A percentile compares a stretch with the other conserved stretches of the same genome.
Conservation (phyloP, 2,797 vertebrate genomes). For the Poeciliopsis presidionis region DNA sequence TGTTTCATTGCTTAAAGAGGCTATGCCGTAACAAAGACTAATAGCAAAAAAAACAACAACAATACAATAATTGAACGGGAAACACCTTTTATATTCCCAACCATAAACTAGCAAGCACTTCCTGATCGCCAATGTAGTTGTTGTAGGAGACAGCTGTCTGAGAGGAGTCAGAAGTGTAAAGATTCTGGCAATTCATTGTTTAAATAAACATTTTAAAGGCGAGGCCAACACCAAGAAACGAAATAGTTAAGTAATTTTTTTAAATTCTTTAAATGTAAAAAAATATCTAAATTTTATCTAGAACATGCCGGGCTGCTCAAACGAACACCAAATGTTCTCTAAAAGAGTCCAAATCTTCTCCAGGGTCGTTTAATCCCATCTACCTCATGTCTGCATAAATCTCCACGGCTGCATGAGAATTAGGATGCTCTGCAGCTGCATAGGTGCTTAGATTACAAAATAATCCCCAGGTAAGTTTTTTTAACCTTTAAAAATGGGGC, state of each 20-base stretch:
- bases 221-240: constrained; percentile 43
- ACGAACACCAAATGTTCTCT: constrained; percentile 62
- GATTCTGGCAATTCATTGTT: constrained; percentile 51
- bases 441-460: constrained; percentile 81
- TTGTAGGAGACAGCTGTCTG: constrained; percentile 52
- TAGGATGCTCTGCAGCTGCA: constrained; percentile 70
- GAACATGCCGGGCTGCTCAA: constrained; percentile 53
- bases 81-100: constrained; percentile 29
- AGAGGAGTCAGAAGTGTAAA: constrained; percentile 48
- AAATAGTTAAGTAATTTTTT: neutral
- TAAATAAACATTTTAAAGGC: constrained; percentile 67
- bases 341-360: constrained; percentile 64
- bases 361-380: constrained; percentile 65
- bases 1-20: neutral
- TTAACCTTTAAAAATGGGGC: constrained; percentile 74
- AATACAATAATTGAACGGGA: constrained; percentile 32
- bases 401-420: constrained; percentile 69
- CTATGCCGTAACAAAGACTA: constrained; percentile 8
- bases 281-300: constrained; percentile 58
- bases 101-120: constrained; percentile 39
- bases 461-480: constrained; percentile 81
- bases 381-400: constrained; percentile 73
- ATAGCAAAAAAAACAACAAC: constrained; percentile 28
- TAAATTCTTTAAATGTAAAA: constrained; percentile 70
- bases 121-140: constrained; percentile 33